phyloP scores from a whole-genome alignment of 64 coral and sea anemone species.

The Montipora foliosa region DNA sequence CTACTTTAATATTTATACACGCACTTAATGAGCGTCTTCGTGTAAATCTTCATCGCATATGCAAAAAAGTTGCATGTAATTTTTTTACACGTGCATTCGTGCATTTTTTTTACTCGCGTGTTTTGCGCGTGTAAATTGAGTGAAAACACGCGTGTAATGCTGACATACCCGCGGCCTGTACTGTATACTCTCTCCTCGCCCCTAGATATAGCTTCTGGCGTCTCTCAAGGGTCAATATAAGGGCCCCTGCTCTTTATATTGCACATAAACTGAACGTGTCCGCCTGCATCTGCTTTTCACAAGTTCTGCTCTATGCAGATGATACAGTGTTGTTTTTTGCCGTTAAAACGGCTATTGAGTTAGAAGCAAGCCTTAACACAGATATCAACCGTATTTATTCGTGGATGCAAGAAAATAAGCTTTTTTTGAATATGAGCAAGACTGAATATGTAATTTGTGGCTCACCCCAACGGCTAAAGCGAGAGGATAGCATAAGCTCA shows the following conservation, averaged over 20 bases:
- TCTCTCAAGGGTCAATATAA: constrained; percentile 35
- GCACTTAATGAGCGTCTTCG: no score
- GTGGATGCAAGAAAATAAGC: constrained; percentile 2
- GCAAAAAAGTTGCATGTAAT: no score
- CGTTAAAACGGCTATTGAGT: neutral
- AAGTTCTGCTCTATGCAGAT: constrained; percentile 1
- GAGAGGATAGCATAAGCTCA: constrained; percentile 1
- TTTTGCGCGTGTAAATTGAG: no score
- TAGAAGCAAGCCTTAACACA: constrained; percentile 12
- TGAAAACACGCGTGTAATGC: no score
- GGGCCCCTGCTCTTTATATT: constrained; percentile 53
- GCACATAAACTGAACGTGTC: constrained; percentile 28
- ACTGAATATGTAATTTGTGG: neutral
- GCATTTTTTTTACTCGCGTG: no score
- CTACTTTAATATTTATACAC: no score
- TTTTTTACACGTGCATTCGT: no score
- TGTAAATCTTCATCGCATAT: no score
- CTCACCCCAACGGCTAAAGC: neutral
- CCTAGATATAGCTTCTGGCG: constrained; percentile 6
- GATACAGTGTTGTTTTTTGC: constrained; percentile 1
- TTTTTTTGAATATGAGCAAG: neutral
- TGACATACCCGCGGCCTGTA: no score
- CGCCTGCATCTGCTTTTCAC: neutral
- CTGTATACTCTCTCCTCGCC: neutral
- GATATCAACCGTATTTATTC: neutral